Base-by-base conservation (phyloP, 2,797 vertebrate species). In the Ceryle rudis region DNA sequence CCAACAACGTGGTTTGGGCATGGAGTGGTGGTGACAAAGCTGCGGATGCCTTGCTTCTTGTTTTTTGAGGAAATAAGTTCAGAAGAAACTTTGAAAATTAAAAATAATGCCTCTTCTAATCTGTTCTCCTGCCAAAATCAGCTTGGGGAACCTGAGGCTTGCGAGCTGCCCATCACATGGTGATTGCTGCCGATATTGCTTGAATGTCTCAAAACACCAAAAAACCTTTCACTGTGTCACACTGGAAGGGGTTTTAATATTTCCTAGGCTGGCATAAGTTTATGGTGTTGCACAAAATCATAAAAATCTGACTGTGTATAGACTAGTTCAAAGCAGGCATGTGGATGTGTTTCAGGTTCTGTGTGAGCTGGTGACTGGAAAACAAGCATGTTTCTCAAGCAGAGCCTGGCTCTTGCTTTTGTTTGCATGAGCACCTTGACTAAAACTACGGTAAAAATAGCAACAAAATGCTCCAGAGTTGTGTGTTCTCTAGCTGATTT, bases 381-480 rank as follows among this genome's bases (percentile, higher is more conserved):
- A 91, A 81, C 35, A 52, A 77, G 67, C 39, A 25, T 0, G 0
- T 81, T 91, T 31, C n/a, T 90, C 71, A 81, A 67, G 65, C 58
- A 74, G 44, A 94, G 21, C 26, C 65, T 33, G 22, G 25, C 55
- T 92, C 46, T 93, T 51, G 51, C 46, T 90, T 81, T 89, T 87
- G 74, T 95, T 95, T 95, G 35, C 0, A 0, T 80, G 70, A 94
- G 37, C 65, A 90, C 57, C 61, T 91, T 81, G 75, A 52, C 89
- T 93, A 31, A 88, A 95, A 90, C 29, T 58, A 44, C 29, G 77
- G 58, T 90, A 90, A 93, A 95, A 94, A 90, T 81, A 89, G 89
- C 62, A 94, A 47, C 64, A 52, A 52, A 87, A 55, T 72, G 47
- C 66, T 95, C 25, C 37, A 3, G 72, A 90, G 66, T 66, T 81